A percentile compares a stretch with the other conserved stretches of the same genome.
phyloP scores from a whole-genome alignment of 1,140 invertebrate genomes.

The Musca vetustissima region DNA sequence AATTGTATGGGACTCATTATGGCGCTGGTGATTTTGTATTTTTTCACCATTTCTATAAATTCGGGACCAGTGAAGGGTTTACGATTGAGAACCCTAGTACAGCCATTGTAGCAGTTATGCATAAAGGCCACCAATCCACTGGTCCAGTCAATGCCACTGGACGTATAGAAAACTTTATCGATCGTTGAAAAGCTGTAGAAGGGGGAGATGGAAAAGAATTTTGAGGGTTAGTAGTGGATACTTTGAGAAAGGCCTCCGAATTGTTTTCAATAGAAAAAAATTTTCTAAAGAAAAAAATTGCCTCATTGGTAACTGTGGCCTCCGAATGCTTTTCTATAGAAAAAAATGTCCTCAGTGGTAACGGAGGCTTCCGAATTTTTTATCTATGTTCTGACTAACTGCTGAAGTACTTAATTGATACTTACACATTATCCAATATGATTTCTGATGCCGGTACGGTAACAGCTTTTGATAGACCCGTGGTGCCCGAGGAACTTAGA shows the following conservation, averaged over 20 bases:
- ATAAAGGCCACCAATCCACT: slow-evolving; percentile 44
- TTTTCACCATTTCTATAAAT: slow-evolving; percentile 42
- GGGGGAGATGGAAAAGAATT: too few relatives aligned
- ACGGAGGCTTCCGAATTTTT: too few relatives aligned
- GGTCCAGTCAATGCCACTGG: slow-evolving; percentile 49
- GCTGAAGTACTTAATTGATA: too few relatives aligned
- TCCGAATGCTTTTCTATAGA: too few relatives aligned
- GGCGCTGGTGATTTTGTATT: slow-evolving; percentile 45
- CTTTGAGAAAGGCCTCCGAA: too few relatives aligned
- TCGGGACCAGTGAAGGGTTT: slow-evolving; percentile 43
- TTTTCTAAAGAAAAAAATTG: too few relatives aligned
- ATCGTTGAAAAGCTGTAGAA: too few relatives aligned
- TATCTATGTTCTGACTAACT: slow-evolving; percentile 31
- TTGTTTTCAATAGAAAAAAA: too few relatives aligned
- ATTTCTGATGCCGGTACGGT: slow-evolving; percentile 63
- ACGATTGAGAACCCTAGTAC: slow-evolving; percentile 43
- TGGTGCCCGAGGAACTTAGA: slow-evolving; percentile 69
- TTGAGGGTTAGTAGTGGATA: too few relatives aligned
- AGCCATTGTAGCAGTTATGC: slow-evolving; percentile 39
- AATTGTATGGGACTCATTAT: slow-evolving; percentile 41
- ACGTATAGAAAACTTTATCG: slow-evolving; percentile 42
- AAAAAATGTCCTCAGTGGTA: too few relatives aligned
- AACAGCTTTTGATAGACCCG: slow-evolving; percentile 76
- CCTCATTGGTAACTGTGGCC: too few relatives aligned
- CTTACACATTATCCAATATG: too few relatives aligned